Conservation (phyloP, 2,113 vertebrate genomes). For the Micronisus gabar region DNA sequence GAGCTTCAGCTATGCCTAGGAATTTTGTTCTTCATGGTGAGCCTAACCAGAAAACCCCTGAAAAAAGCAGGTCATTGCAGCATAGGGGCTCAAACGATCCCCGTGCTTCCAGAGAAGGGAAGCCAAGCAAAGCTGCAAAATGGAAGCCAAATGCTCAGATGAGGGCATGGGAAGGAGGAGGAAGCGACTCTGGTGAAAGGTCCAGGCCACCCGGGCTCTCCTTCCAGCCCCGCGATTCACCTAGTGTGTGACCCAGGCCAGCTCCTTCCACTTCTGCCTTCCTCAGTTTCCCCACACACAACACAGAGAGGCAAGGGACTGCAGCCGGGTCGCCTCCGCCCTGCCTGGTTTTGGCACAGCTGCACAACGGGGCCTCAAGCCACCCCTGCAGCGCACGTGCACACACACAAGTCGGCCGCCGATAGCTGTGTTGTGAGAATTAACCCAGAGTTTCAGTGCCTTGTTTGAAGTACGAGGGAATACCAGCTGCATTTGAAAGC, state of each 20-base stretch:
- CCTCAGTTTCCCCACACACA: not conserved
- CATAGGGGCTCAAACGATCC: accelerated
- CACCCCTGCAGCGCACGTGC: accelerated
- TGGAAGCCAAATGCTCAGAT: not conserved
- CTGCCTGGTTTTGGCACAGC: not conserved
- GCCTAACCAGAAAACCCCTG: not conserved
- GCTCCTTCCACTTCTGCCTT: not conserved
- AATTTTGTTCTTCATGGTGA: not conserved
- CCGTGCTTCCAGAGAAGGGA: not conserved
- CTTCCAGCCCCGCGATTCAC: not conserved
- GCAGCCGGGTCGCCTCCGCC: accelerated
- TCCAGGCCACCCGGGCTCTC: not conserved
- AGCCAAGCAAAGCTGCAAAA: not conserved
- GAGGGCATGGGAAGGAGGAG: not conserved
- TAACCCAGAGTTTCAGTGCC: not conserved
- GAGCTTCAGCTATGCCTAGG: not conserved
- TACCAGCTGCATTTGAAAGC: not conserved
- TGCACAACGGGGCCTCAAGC: accelerated
- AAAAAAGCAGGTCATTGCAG: not conserved
- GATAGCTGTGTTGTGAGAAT: accelerated
- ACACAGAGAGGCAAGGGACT: accelerated
- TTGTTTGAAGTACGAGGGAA: not conserved
- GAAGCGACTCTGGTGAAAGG: accelerated
- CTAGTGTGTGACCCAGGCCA: accelerated
- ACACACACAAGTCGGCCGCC: accelerated